A percentile compares a stretch with the other conserved stretches of the same genome.
Evolutionary conservation across 2,113 vertebrate species (phyloP).

Genomic region (Mustela lutreola): DNA sequence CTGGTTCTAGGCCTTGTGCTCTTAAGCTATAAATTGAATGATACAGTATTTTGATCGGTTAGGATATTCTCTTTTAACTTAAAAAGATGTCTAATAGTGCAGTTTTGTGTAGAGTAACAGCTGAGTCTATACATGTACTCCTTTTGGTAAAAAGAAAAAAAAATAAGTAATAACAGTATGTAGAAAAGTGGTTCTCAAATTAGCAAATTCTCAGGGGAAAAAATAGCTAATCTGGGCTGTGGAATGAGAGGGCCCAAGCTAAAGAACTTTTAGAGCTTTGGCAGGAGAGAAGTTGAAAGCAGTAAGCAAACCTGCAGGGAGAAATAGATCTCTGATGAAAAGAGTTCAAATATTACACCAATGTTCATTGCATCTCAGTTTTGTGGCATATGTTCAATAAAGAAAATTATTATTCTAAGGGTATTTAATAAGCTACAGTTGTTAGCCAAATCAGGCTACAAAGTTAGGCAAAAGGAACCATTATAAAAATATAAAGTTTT

Average conservation of each 20-base stretch:
- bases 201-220: background rate
- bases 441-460: background rate
- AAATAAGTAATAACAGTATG: background rate
- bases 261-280: background rate
- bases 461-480: background rate
- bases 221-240: background rate
- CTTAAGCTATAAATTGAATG: slow-evolving; percentile 41
- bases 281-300: background rate
- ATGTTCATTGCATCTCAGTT: background rate
- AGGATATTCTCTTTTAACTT: background rate
- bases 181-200: background rate
- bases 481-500: slow-evolving; percentile 10
- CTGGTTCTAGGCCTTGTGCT: background rate
- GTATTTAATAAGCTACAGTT: slow-evolving; percentile 27
- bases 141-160: background rate
- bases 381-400: slow-evolving; percentile 10
- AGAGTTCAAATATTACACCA: background rate
- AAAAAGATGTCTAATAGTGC: background rate
- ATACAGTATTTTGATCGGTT: slow-evolving; percentile 20
- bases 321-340: background rate
- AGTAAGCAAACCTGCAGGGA: background rate
- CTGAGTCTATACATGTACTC: background rate
- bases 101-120: slow-evolving; percentile 24
- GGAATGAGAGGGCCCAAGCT: background rate
- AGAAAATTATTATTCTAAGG: background rate